Percentiles rank a stretch among this genome's conserved stretches.
Evolutionary conservation across 2,888 invertebrate species (phyloP).

Genomic region (Noctuana brunneofusca): DNA sequence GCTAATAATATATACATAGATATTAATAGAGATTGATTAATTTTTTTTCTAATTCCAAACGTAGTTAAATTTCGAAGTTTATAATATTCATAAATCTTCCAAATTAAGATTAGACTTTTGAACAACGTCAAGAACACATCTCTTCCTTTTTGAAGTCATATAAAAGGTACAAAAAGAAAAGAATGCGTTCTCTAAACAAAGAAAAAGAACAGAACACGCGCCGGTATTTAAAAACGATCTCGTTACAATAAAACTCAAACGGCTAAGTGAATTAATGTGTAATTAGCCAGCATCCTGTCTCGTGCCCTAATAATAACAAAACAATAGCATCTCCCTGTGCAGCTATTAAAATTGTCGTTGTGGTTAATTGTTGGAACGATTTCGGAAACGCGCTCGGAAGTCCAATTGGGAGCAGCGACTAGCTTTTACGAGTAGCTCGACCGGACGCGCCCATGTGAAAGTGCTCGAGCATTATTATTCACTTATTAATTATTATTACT

Average conservation of each 20-base stretch:
- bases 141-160: background rate
- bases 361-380: conserved; percentile 60
- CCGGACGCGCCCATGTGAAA: conserved; percentile 78
- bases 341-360: conserved; percentile 68
- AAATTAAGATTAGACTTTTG: too few relatives aligned
- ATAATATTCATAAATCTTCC: too few relatives aligned
- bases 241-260: conserved; percentile 55
- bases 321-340: conserved; percentile 72
- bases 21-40: too few relatives aligned
- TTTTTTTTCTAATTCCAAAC: too few relatives aligned
- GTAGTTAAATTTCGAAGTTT: too few relatives aligned
- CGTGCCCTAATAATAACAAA: conserved; percentile 79
- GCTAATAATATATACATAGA: too few relatives aligned
- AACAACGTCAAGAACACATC: too few relatives aligned
- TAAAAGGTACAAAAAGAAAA: background rate
- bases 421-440: conserved; percentile 43
- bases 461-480: conserved; percentile 51
- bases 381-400: conserved; percentile 81
- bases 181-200: background rate
- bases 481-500: conserved; percentile 34
- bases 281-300: conserved; percentile 80
- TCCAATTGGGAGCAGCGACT: conserved; percentile 75
- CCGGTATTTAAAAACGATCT: conserved; percentile 36
- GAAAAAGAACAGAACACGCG: conserved; percentile 26
- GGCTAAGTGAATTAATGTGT: conserved; percentile 69